These are phyloP conservation scores for Mobula birostris DNA, from an alignment of 2,113 vertebrate genomes.

Conservation along the genomic window DNA sequence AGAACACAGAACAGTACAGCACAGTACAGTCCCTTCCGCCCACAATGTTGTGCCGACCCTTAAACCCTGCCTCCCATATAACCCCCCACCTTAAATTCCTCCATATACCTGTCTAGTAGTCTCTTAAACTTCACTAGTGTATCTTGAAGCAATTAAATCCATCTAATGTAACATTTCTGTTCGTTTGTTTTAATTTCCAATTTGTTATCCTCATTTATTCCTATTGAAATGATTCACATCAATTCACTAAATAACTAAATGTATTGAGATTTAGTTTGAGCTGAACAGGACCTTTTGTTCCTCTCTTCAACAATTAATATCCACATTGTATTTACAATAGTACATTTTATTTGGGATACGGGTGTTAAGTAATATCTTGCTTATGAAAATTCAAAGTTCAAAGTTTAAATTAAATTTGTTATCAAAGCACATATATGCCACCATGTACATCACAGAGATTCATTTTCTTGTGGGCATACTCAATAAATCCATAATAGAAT, in stretches of 20 bases:
- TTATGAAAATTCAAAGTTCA: background rate
- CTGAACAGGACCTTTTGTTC: background rate
- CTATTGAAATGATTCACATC: background rate
- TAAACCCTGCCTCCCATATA: no score
- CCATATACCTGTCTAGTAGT: no score
- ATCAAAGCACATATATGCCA: no score
- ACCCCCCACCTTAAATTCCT: no score
- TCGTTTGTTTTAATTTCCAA: constrained; percentile 8
- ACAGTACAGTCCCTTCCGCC: no score
- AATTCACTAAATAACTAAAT: background rate
- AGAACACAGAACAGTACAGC: no score
- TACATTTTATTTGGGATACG: background rate
- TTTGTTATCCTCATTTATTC: background rate
- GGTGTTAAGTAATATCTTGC: background rate
- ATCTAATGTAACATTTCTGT: background rate
- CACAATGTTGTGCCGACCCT: no score
- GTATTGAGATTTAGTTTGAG: background rate
- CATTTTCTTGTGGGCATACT: no score
- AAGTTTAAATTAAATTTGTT: no score
- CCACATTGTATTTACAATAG: background rate
- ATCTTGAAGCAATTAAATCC: background rate
- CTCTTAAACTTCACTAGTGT: no score
- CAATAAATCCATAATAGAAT: no score
- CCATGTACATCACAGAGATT: no score
- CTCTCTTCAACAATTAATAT: background rate